Conservation (phyloP, 2,888 invertebrate genomes). For the Phortica magna region DNA sequence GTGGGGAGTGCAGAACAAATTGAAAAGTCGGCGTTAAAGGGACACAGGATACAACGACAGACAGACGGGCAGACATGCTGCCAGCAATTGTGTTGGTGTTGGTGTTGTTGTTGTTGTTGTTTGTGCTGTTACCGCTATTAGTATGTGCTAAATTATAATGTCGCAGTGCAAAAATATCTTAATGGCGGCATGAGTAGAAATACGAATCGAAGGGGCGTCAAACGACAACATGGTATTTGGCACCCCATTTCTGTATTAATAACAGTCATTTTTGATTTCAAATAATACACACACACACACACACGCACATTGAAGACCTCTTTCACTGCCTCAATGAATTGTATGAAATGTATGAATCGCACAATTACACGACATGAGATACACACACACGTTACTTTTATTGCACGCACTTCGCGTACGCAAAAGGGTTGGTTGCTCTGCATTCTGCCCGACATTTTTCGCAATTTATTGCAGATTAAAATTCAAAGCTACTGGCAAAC, state of each 20-base stretch:
- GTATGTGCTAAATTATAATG: slow-evolving; percentile 57
- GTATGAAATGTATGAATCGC: no score
- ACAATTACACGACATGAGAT: not conserved
- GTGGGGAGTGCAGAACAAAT: not conserved
- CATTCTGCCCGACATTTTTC: slow-evolving; percentile 29
- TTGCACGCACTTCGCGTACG: not conserved
- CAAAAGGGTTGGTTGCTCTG: not conserved
- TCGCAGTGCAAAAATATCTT: slow-evolving; percentile 50
- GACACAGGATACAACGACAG: no score
- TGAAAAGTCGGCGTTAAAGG: not conserved
- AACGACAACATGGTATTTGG: slow-evolving; percentile 51
- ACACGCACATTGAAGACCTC: not conserved
- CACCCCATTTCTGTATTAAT: slow-evolving; percentile 64
- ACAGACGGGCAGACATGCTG: no score
- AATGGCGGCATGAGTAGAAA: slow-evolving; percentile 23
- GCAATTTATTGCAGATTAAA: slow-evolving; percentile 69
- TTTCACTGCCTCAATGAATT: not conserved
- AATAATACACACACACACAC: not conserved
- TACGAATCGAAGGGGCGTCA: slow-evolving; percentile 35
- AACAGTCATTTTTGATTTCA: slow-evolving; percentile 59
- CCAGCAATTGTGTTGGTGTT: no score
- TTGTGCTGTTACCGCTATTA: not conserved
- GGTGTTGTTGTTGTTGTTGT: no score
- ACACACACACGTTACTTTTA: slow-evolving; percentile 10
- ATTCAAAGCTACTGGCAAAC: slow-evolving; percentile 50